These are phyloP conservation scores for Drosophila maculinotata DNA, from an alignment of 2,888 invertebrate species.

Conservation along the genomic window DNA sequence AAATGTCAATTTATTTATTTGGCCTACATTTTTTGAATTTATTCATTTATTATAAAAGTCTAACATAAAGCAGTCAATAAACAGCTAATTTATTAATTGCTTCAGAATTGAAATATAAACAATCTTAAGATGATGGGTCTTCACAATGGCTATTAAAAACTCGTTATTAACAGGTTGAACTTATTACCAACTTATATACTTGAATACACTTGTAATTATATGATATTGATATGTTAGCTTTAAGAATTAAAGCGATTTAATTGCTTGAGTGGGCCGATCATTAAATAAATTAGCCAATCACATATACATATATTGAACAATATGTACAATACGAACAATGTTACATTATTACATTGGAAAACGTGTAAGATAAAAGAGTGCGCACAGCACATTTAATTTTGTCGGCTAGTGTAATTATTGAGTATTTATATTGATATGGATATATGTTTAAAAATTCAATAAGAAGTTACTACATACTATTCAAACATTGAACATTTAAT, in stretches of 20 bases:
- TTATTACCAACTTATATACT: neutral
- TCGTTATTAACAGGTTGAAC: slow-evolving; percentile 1
- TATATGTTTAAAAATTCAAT: slow-evolving; percentile 7
- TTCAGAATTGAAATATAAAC: neutral
- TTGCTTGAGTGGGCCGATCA: neutral
- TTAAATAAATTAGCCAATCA: neutral
- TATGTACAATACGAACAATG: slow-evolving; percentile 4
- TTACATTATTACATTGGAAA: neutral
- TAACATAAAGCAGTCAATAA: too few relatives aligned
- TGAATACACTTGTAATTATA: slow-evolving; percentile 3
- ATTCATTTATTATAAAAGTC: too few relatives aligned
- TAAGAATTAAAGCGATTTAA: neutral
- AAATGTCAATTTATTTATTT: neutral
- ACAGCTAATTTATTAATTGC: too few relatives aligned
- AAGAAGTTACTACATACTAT: slow-evolving; percentile 29
- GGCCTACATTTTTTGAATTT: too few relatives aligned
- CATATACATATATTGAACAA: neutral
- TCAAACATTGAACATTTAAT: slow-evolving; percentile 19
- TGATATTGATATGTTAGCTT: neutral
- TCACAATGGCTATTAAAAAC: neutral
- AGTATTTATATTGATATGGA: neutral
- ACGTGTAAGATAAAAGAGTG: neutral
- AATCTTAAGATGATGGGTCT: neutral
- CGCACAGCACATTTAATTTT: slow-evolving; percentile 18
- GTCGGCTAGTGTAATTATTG: slow-evolving; percentile 3